Base-by-base conservation (phyloP, 2,113 vertebrate genomes). In the Phodopus roborovskii region DNA sequence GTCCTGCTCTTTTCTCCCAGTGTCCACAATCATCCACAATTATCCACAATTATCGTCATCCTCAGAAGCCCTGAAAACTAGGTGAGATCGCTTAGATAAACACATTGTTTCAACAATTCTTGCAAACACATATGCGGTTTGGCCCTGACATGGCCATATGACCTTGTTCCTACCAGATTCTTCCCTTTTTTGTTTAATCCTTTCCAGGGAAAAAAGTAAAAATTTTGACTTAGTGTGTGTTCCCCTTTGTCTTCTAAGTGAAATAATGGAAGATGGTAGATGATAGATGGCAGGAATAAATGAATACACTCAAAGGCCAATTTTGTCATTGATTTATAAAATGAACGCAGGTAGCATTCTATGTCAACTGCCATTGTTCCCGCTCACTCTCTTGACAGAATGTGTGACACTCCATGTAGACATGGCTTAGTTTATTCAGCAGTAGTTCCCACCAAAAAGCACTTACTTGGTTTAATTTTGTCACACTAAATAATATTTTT, bases 31-130 rank as follows among this genome's bases (percentile, higher is more conserved):
- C 24, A 10, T 79, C 73, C 22, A 84, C n/a, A n/a, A n/a, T n/a
- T n/a, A n/a, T n/a, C n/a, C n/a, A n/a, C n/a, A n/a, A n/a, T 58
- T 82, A 74, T 86, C 24, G 50, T 16, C 58, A 20, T 70, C 68
- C 74, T 75, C 26, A 16, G 28, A 78, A 50, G 68, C 11, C 20
- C 28, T 66, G 12, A 73, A 82, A 92, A 68, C 20, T 70, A 94
- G 17, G 78, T 39, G n/a, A 81, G 33, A 86, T 78, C 36, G 0
- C 10, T 88, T 84, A 90, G 75, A 73, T 53, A 26, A 26, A 83
- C 70, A 64, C 88, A 58, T 58, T 70, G 90, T 78, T 93, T 88
- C 36, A 96, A 88, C 94, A 86, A 28, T 66, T 62, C 5, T 15
- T 81, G 58, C 93, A 17, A 11, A 50, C 58, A n/a, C 24, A 77